Evolutionary conservation across 2,888 invertebrate genomes (phyloP).

Genomic region (Digitonthophagus gazella): DNA sequence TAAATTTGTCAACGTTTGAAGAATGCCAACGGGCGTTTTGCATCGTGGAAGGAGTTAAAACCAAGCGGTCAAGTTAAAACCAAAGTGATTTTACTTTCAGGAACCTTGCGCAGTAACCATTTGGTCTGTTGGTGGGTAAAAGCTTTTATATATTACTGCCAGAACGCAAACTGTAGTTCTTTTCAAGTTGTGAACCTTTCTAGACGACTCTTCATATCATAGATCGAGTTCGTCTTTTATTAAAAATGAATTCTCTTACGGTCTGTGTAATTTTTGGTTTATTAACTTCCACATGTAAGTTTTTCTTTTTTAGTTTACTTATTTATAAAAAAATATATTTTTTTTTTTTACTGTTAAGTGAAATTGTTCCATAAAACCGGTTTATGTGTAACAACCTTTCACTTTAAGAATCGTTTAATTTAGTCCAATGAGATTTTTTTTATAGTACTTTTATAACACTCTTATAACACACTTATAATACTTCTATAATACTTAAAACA

Average conservation of each 20-base stretch:
- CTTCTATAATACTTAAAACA: too few species aligned
- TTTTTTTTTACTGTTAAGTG: not conserved
- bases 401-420: not conserved
- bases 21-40: not conserved
- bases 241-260: conserved; percentile 37
- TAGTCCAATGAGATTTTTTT: conserved; percentile 14
- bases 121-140: conserved; percentile 31
- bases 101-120: conserved; percentile 15
- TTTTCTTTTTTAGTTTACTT: conserved; percentile 27
- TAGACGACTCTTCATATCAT: conserved; percentile 26
- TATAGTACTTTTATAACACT: not conserved
- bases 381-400: not conserved
- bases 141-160: conserved; percentile 46
- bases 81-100: conserved; percentile 17
- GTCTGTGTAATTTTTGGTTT: conserved; percentile 34
- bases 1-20: too few species aligned
- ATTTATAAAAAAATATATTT: conserved; percentile 17
- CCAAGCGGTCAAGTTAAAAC: conserved; percentile 24
- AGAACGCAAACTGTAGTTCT: conserved; percentile 41
- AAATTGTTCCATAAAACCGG: not conserved
- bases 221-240: conserved; percentile 25
- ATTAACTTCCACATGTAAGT: conserved; percentile 40
- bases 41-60: conserved; percentile 17
- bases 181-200: conserved; percentile 40
- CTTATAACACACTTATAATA: not conserved